These are phyloP conservation scores for Polypterus bichir DNA, from an alignment of 2,113 vertebrate genomes.

Conservation along the genomic window DNA sequence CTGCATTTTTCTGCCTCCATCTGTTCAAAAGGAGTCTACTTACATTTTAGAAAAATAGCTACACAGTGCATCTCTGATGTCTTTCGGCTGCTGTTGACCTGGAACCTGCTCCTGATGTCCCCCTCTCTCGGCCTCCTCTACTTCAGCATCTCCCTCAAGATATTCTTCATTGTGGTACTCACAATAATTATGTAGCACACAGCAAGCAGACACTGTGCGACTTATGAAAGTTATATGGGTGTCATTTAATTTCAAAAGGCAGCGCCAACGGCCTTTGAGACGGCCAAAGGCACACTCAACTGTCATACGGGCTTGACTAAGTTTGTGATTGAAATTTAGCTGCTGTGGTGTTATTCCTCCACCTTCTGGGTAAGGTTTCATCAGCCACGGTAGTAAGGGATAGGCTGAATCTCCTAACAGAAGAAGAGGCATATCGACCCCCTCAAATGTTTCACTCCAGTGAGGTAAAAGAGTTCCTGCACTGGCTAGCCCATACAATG, in stretches of 20 bases:
- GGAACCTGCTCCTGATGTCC: too few species aligned
- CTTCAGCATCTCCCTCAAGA: too few species aligned
- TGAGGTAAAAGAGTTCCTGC: neutral
- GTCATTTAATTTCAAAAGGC: neutral
- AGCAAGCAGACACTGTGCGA: neutral
- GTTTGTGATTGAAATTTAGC: neutral
- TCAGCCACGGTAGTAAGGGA: neutral
- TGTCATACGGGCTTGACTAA: neutral
- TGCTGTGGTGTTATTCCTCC: neutral
- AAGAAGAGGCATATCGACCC: neutral
- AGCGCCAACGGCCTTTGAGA: neutral
- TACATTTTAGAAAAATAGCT: too few species aligned
- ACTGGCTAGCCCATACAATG: neutral
- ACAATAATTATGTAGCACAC: neutral
- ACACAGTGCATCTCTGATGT: too few species aligned
- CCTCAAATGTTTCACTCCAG: neutral
- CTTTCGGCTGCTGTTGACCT: too few species aligned
- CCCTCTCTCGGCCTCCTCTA: too few species aligned
- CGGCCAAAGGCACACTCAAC: neutral
- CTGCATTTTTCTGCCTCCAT: too few species aligned
- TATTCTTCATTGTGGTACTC: too few species aligned
- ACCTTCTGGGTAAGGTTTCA: neutral
- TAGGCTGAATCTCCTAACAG: neutral
- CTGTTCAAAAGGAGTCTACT: too few species aligned
- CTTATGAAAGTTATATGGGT: too few species aligned